These are phyloP conservation scores for Trypoxylus dichotomus DNA, from an alignment of 1,140 invertebrate genomes.

Conservation along the genomic window DNA sequence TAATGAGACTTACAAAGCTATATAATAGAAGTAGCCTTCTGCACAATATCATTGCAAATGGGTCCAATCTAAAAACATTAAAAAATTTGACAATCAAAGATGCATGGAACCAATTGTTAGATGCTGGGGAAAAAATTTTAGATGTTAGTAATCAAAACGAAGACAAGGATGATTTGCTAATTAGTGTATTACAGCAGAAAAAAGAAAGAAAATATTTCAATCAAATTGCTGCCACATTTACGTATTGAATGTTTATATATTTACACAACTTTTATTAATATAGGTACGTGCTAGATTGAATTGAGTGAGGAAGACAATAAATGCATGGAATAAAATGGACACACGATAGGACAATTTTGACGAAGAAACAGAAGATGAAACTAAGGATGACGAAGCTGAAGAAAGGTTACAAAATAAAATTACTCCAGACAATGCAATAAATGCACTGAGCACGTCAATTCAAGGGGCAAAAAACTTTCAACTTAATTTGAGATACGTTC, in stretches of 20 bases:
- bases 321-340: background rate
- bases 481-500: background rate
- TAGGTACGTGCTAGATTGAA: background rate
- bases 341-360: background rate
- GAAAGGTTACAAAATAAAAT: background rate
- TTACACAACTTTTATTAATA: background rate
- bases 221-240: background rate
- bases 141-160: too few relatives aligned
- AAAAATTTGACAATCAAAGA: conserved; percentile 42
- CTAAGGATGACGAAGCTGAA: background rate
- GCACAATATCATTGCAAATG: background rate
- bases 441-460: background rate
- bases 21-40: conserved; percentile 38
- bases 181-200: conserved; percentile 23
- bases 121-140: too few relatives aligned
- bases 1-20: conserved; percentile 36
- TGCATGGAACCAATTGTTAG: too few relatives aligned
- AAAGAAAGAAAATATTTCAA: background rate
- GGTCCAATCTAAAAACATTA: conserved; percentile 31
- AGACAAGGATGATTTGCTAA: conserved; percentile 33
- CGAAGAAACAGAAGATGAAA: background rate
- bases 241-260: background rate
- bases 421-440: background rate
- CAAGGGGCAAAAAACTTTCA: background rate
- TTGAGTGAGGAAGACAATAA: background rate